Evolutionary conservation across 1,140 invertebrate genomes (phyloP).

Genomic region (Aphidius gifuensis): DNA sequence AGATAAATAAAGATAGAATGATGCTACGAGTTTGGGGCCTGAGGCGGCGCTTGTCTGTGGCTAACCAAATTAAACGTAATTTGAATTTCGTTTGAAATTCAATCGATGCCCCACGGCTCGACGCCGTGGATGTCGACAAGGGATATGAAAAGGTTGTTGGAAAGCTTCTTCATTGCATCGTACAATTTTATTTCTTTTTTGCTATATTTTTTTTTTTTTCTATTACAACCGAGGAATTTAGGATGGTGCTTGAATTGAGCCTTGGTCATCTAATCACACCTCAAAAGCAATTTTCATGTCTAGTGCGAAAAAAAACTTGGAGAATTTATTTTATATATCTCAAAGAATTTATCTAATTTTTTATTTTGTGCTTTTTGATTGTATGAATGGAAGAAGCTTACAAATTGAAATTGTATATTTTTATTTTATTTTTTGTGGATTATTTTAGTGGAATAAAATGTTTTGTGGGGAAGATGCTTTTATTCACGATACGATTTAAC

Average conservation of each 20-base stretch:
- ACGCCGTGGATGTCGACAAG: conserved; percentile 31
- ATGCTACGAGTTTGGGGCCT: conserved; percentile 1
- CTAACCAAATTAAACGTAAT: conserved; percentile 47
- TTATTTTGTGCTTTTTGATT: too few species aligned
- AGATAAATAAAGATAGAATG: conserved; percentile 9
- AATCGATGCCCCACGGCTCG: conserved; percentile 37
- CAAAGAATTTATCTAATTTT: not conserved
- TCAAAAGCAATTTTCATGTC: conserved; percentile 5
- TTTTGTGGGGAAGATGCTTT: too few species aligned
- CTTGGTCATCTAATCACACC: conserved; percentile 8
- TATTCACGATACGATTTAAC: too few species aligned
- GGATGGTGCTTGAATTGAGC: not conserved
- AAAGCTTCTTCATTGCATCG: not conserved
- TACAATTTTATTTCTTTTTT: too few species aligned
- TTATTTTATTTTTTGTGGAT: too few species aligned
- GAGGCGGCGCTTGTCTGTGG: conserved; percentile 31
- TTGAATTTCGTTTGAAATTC: conserved; percentile 49
- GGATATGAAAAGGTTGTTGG: conserved; percentile 2
- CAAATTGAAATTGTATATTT: too few species aligned
- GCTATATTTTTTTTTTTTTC: not conserved
- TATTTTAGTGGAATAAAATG: too few species aligned
- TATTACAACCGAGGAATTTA: too few species aligned
- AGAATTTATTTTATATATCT: conserved; percentile 4
- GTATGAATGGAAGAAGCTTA: too few species aligned
- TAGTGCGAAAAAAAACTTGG: conserved; percentile 8